These are phyloP conservation scores for Macrotrachela quadricornifera DNA, from an alignment of 1,140 invertebrate genomes.

Conservation along the genomic window DNA sequence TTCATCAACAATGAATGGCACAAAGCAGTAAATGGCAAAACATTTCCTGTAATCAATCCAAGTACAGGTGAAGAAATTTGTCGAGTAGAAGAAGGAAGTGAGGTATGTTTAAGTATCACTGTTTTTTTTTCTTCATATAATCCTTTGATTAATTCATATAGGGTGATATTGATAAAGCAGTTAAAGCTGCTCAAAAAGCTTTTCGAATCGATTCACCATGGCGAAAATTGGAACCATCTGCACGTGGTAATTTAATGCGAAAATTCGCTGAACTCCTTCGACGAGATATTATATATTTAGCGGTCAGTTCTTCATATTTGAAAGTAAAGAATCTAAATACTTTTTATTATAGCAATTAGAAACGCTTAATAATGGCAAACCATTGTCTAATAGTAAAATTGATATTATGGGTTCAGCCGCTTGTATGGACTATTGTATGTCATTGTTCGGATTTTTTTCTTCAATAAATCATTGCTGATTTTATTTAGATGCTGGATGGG, in stretches of 20 bases:
- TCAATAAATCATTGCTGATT: too few species aligned
- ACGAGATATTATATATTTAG: slow-evolving; percentile 45
- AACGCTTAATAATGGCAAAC: slow-evolving; percentile 69
- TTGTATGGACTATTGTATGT: slow-evolving; percentile 11
- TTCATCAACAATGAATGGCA: slow-evolving; percentile 84
- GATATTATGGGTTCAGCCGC: slow-evolving; percentile 15
- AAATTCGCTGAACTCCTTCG: slow-evolving; percentile 54
- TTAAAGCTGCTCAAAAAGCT: slow-evolving; percentile 47
- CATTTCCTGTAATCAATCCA: slow-evolving; percentile 66
- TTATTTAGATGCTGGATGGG: slow-evolving; percentile 49
- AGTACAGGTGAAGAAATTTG: slow-evolving; percentile 50
- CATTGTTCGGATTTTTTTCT: too few species aligned
- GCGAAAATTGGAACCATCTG: slow-evolving; percentile 53
- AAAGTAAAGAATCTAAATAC: neutral
- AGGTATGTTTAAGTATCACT: slow-evolving; percentile 22
- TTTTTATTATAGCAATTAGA: slow-evolving; percentile 44
- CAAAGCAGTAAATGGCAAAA: slow-evolving; percentile 56
- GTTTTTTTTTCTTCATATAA: too few species aligned
- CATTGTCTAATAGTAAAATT: slow-evolving; percentile 34
- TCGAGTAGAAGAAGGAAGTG: slow-evolving; percentile 56
- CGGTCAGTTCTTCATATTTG: slow-evolving; percentile 26
- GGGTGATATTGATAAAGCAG: slow-evolving; percentile 45
- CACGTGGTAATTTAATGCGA: slow-evolving; percentile 41
- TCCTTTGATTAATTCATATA: too few species aligned
- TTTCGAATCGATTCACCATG: slow-evolving; percentile 51